Evolutionary conservation across 1,140 invertebrate species (phyloP).

Genomic region (Habropoda laboriosa): DNA sequence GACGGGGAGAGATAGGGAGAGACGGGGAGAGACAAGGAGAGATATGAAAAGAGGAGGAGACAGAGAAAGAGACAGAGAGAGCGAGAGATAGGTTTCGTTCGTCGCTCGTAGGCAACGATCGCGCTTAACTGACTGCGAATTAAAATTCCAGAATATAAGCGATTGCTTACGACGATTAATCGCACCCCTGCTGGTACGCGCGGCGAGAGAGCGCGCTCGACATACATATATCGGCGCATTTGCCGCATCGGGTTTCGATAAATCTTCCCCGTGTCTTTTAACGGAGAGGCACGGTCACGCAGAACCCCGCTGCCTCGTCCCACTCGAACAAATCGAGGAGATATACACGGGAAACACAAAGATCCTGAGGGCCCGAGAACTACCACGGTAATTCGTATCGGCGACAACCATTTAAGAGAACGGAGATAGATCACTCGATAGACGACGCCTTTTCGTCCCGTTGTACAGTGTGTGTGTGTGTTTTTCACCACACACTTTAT

Average conservation of each 20-base stretch:
- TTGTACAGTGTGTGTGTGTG: no score
- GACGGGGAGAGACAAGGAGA: no score
- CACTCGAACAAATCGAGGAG: slow-evolving; percentile 40
- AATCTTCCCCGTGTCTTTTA: slow-evolving; percentile 60
- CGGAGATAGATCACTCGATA: slow-evolving; percentile 47
- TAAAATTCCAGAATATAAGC: slow-evolving; percentile 70
- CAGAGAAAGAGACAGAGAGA: no score
- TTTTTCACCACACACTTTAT: no score
- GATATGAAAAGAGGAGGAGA: no score
- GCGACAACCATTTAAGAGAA: slow-evolving; percentile 49
- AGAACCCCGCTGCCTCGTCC: slow-evolving; percentile 49
- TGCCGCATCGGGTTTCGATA: slow-evolving; percentile 65
- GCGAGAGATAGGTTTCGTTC: slow-evolving; percentile 67
- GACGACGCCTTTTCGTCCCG: slow-evolving; percentile 35
- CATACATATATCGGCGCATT: slow-evolving; percentile 60
- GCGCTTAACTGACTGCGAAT: slow-evolving; percentile 69
- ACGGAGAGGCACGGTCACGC: slow-evolving; percentile 59
- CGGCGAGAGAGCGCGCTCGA: slow-evolving; percentile 29
- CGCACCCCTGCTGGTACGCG: slow-evolving; percentile 69
- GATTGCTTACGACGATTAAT: slow-evolving; percentile 74
- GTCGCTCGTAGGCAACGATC: slow-evolving; percentile 58
- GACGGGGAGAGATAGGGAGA: no score
- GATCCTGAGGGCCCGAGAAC: slow-evolving; percentile 24
- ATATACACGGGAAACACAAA: slow-evolving; percentile 59
- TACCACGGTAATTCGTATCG: slow-evolving; percentile 58